phyloP scores from a whole-genome alignment of 2,113 vertebrate genomes.

The Perca schrenkii region DNA sequence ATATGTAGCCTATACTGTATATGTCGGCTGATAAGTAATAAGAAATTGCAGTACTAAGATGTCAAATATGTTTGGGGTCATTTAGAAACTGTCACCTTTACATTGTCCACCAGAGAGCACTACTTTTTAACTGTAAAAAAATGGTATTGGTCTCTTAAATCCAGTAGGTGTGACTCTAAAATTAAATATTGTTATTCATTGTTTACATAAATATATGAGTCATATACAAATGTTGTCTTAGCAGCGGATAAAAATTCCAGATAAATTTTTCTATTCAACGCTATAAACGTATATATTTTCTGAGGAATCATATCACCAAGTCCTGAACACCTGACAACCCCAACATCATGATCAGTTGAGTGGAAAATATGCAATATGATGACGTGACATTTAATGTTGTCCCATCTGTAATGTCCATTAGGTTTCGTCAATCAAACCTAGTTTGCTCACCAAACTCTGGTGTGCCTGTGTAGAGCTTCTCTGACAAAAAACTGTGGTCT shows the following conservation, averaged over 20 bases:
- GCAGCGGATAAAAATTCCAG: neutral
- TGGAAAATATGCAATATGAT: neutral
- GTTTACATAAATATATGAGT: neutral
- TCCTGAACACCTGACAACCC: neutral
- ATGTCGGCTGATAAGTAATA: neutral
- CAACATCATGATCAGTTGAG: neutral
- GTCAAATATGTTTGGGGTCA: neutral
- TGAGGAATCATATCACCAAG: neutral
- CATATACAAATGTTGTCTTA: neutral
- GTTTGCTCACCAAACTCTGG: slow-evolving; percentile 90
- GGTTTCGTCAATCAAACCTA: neutral
- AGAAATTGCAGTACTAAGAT: neutral
- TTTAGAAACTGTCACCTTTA: neutral
- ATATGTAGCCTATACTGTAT: neutral
- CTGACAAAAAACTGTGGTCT: slow-evolving; percentile 94
- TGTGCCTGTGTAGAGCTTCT: slow-evolving; percentile 94
- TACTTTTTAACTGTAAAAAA: neutral
- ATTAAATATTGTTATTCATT: neutral
- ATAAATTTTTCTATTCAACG: neutral
- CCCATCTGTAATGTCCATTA: too few relatives aligned
- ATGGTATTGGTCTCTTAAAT: neutral
- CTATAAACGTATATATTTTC: neutral
- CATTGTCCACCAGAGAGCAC: neutral
- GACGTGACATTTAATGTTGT: neutral
- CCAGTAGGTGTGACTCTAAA: neutral